Conservation (phyloP, 2,113 vertebrate genomes). For the Podilymbus podiceps region DNA sequence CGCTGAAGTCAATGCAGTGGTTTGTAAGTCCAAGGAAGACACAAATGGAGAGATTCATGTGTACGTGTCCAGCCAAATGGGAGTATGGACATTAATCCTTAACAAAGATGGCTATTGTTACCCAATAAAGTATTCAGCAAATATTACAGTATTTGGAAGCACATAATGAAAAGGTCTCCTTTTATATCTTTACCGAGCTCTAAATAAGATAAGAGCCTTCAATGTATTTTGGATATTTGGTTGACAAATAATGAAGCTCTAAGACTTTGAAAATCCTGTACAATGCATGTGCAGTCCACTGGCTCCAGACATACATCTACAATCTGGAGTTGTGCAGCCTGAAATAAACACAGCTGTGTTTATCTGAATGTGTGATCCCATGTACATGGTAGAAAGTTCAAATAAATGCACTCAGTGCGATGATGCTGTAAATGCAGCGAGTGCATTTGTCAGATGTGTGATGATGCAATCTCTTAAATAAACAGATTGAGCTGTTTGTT, state of each 20-base stretch:
- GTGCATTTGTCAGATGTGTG: constrained; percentile 75
- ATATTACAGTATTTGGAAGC: background rate
- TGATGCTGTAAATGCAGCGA: constrained; percentile 60
- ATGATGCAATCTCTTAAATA: constrained; percentile 74
- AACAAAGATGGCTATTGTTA: background rate
- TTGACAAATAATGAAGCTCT: constrained; percentile 32
- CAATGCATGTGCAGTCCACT: constrained; percentile 53
- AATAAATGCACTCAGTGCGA: constrained; percentile 71
- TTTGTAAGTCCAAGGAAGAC: background rate
- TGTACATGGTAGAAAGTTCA: constrained; percentile 77
- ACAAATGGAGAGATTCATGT: background rate
- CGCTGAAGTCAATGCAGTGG: too few relatives aligned
- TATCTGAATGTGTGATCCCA: constrained; percentile 77
- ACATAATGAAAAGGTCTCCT: background rate
- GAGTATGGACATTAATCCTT: background rate
- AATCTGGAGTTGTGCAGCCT: constrained; percentile 66
- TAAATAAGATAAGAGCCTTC: constrained; percentile 18
- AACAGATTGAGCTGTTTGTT: constrained; percentile 68
- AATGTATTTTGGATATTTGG: background rate
- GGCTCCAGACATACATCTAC: constrained; percentile 59
- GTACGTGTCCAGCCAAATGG: background rate
- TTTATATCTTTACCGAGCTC: background rate
- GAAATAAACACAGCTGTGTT: constrained; percentile 82
- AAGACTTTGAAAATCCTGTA: constrained; percentile 36
- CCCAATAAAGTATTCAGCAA: background rate